A percentile compares a stretch with the other conserved stretches of the same genome.
These are phyloP conservation scores for Chrysomela aeneicollis DNA, from an alignment of 2,888 invertebrate genomes.

Conservation along the genomic window DNA sequence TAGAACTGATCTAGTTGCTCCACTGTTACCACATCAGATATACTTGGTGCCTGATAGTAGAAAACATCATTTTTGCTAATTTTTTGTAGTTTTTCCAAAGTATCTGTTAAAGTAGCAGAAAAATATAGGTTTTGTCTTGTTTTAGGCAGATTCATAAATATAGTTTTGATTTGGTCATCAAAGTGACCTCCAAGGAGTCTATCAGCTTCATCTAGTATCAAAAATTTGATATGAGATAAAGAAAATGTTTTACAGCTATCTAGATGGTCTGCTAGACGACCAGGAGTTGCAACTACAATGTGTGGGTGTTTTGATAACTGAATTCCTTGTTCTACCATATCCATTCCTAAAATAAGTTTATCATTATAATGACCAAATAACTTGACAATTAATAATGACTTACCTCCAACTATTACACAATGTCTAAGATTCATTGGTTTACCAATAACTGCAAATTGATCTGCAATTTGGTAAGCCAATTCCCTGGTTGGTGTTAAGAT, in stretches of 20 bases:
- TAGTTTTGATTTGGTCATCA: conserved; percentile 81
- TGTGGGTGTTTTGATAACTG: conserved; percentile 88
- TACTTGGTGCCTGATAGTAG: conserved; percentile 75
- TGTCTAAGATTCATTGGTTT: conserved; percentile 85
- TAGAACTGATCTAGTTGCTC: conserved; percentile 90
- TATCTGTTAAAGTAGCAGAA: conserved; percentile 95
- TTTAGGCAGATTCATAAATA: conserved; percentile 78
- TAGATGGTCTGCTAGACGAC: conserved; percentile 91
- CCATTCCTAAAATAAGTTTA: conserved; percentile 70
- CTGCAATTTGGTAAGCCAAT: conserved; percentile 90
- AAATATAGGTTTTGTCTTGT: conserved; percentile 88
- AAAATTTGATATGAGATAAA: conserved; percentile 79
- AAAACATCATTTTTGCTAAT: conserved; percentile 67
- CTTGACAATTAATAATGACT: not conserved
- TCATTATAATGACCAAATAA: not conserved
- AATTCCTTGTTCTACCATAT: conserved; percentile 87
- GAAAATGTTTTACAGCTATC: conserved; percentile 85
- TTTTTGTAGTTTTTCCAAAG: conserved; percentile 72
- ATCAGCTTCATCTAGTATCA: conserved; percentile 98
- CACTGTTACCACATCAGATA: conserved; percentile 81
- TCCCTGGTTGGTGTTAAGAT: conserved; percentile 95
- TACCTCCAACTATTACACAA: conserved; percentile 84
- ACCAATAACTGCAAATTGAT: conserved; percentile 93
- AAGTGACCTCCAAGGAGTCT: conserved; percentile 81
- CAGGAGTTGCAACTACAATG: conserved; percentile 96